Base-by-base conservation (phyloP, 1,140 invertebrate species). In the Aphelenchoides fujianensis region DNA sequence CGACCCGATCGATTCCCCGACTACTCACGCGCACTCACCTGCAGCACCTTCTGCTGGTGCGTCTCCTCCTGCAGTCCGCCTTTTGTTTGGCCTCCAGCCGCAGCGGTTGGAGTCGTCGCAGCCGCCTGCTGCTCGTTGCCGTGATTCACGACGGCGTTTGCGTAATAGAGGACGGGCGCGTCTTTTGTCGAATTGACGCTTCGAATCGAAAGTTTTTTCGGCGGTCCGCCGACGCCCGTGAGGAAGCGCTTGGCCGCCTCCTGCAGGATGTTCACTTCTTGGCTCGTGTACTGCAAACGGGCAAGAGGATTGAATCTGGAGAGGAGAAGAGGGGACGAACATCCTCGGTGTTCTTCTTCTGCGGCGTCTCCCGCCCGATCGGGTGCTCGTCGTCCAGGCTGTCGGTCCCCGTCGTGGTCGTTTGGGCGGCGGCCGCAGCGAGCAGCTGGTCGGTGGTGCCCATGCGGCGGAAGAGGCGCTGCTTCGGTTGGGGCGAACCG, bases 221-320 rank as follows among this genome's bases (percentile, higher is more conserved):
- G 63, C 16, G 63, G 63, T 12, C 27, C 63, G 7, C 19, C 19
- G 23, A 23, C 23, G 34, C 19, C 34, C 5, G 55, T 30, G 5
- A 59, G 23, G 19, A 59, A 59, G 7, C 55, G 55, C 34, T 59
- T 59, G 28, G 63, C 63, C 32, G 63, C 63, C 53, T 66, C 63
- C 34, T 59, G 55, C 55, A 59, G 34, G 23, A 59, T 59, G 55
- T 59, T 59, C 19, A 19, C 34, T 5, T 59, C 55, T 23, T 59
- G 55, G 34, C 5, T 7, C 19, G 55, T 59, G 23, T 59, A 59
- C 41, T 48, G 23, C 12, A 48, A 23, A 12, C n/a, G n/a, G n/a
- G n/a, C n/a, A n/a, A 48, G 41, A 12, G 12, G 12, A 12, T 48
- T 48, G 12, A 48, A 48, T 48, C 23, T 12, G 23, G 41, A 23